Base-by-base conservation (phyloP, 1,140 invertebrate species). In the Laupala kohalensis region DNA sequence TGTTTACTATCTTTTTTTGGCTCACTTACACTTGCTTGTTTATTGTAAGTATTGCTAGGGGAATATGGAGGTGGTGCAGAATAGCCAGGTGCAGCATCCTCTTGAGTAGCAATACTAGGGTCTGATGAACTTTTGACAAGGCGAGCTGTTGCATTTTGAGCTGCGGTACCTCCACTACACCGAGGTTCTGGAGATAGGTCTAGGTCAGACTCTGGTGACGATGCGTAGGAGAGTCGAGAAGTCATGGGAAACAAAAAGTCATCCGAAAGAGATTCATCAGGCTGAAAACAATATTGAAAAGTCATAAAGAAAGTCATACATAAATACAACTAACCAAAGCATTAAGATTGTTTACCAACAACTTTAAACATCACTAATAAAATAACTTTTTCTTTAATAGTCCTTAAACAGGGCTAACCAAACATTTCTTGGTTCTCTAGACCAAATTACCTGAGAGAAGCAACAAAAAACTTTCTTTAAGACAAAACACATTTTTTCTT, bases 191-290 rank as follows among this genome's bases (percentile, higher is more conserved):
- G 90, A 89, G 78, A 90, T 76, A 93, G 85, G 83, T 96, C 94
- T 79, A 94, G 85, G 82, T 98, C 95, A 79, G 92, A 95, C 84
- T 97, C 95, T 75, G 94, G 94, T 78, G 94, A 96, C 77, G 93
- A 96, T 74, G 94, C 95, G 84, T 96, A 97, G 78, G 95, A 97
- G 74, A 97, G 85, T 78, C 95, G 90, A 71, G 92, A 93, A 75
- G 94, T 94, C 94, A 97, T 96, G 77, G 96, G 96, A 86, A 98
- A 98, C 78, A 98, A 89, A 88, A 98, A 96, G 86, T 99, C 95
- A 85, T 93, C 91, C 77, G 91, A 92, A 81, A 93, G 84, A 82
- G 90, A 90, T 84, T 93, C 91, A 82, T 92, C 88, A 77, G 89
- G 89, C 89, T 90, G 83, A 80, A 79, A 75, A 79, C 81, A 79